These are phyloP conservation scores for Hydraecia micacea DNA, from an alignment of 2,888 invertebrate species.

Conservation along the genomic window DNA sequence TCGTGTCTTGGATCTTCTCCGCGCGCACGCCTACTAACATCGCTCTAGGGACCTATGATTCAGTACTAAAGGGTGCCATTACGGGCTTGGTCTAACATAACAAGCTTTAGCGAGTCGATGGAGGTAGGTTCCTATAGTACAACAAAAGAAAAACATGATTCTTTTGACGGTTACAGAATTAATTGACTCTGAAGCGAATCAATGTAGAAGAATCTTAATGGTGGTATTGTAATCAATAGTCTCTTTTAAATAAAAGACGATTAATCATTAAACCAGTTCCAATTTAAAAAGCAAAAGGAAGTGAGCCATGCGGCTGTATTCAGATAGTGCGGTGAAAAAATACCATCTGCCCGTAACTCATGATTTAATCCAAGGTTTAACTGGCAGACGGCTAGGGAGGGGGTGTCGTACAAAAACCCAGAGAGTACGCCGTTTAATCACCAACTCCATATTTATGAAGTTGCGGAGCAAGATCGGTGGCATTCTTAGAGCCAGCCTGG, in stretches of 20 bases:
- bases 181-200: slow-evolving; percentile 41
- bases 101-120: slow-evolving; percentile 45
- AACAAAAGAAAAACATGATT: slow-evolving; percentile 7
- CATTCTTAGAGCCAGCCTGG: slow-evolving; percentile 83
- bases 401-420: slow-evolving; percentile 78
- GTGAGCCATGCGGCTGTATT: slow-evolving; percentile 51
- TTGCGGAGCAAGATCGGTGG: slow-evolving; percentile 77
- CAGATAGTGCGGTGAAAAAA: slow-evolving; percentile 48
- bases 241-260: slow-evolving; percentile 44
- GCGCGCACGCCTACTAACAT: slow-evolving; percentile 64
- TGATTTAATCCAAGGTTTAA: slow-evolving; percentile 71
- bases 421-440: slow-evolving; percentile 82
- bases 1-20: slow-evolving; percentile 66
- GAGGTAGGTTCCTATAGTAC: not conserved
- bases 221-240: slow-evolving; percentile 51
- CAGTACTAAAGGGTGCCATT: slow-evolving; percentile 72
- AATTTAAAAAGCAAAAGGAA: slow-evolving; percentile 57
- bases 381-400: slow-evolving; percentile 60
- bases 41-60: slow-evolving; percentile 72
- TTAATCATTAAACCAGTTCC: slow-evolving; percentile 48
- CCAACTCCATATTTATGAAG: slow-evolving; percentile 88
- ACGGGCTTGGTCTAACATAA: slow-evolving; percentile 64
- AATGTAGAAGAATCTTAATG: slow-evolving; percentile 45
- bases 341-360: slow-evolving; percentile 63
- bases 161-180: slow-evolving; percentile 41